Conservation (phyloP, 2,888 invertebrate genomes). For the Gandaritis pyraliata region DNA sequence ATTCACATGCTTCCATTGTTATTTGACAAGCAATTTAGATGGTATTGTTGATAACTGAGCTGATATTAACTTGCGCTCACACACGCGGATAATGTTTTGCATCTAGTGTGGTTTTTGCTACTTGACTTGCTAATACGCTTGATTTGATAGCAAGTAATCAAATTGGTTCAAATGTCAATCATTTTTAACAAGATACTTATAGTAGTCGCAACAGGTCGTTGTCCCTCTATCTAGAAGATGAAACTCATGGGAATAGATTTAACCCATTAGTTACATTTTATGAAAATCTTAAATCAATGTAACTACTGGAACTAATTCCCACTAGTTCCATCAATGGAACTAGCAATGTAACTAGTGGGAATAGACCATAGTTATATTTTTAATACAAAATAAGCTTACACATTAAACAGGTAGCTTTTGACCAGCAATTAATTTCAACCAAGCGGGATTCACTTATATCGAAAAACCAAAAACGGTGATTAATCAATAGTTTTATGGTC, state of each 20-base stretch:
- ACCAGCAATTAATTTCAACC: too few species aligned
- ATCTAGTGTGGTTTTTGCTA: constrained; percentile 8
- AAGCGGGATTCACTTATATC: constrained; percentile 12
- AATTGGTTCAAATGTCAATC: not conserved
- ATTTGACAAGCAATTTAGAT: constrained; percentile 36
- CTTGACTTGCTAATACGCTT: constrained; percentile 6
- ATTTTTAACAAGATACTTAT: not conserved
- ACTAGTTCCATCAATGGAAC: too few species aligned
- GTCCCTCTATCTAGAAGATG: too few species aligned
- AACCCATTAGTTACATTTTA: too few species aligned
- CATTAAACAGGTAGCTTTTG: too few species aligned
- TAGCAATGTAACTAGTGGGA: too few species aligned
- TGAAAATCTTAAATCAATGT: too few species aligned
- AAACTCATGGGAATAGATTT: too few species aligned
- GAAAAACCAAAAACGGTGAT: constrained; percentile 14
- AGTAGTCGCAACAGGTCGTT: too few species aligned
- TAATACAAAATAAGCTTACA: too few species aligned
- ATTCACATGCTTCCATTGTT: constrained; percentile 26
- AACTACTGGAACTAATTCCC: too few species aligned
- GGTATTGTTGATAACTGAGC: constrained; percentile 20
- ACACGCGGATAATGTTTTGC: constrained; percentile 8
- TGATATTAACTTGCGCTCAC: constrained; percentile 8
- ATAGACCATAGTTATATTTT: too few species aligned
- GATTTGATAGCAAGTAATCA: not conserved
- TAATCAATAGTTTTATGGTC: constrained; percentile 24